These are phyloP conservation scores for Gisinianus flammeolus DNA, from an alignment of 2,888 invertebrate species.

Conservation along the genomic window DNA sequence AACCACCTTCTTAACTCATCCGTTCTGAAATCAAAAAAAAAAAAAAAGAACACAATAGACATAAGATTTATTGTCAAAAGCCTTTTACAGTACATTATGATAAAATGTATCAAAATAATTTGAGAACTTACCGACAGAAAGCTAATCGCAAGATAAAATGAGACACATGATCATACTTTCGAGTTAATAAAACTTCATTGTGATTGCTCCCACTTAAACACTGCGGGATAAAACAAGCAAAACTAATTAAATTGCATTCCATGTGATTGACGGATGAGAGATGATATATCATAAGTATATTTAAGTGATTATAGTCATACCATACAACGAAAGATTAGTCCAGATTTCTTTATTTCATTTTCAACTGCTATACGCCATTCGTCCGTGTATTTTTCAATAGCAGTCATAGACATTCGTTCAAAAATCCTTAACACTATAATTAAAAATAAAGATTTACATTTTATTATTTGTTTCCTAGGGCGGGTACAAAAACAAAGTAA, in stretches of 20 bases:
- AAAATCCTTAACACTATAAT: slow-evolving; percentile 73
- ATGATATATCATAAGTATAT: not conserved
- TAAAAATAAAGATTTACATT: slow-evolving; percentile 21
- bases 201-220: not conserved
- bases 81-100: slow-evolving; percentile 1
- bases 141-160: slow-evolving; percentile 92
- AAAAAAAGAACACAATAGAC: slow-evolving; percentile 31
- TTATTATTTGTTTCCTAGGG: not conserved
- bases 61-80: not conserved
- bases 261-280: no score
- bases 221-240: no score
- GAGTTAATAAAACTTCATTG: slow-evolving; percentile 13
- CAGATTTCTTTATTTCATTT: slow-evolving; percentile 70
- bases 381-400: slow-evolving; percentile 58
- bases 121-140: slow-evolving; percentile 72
- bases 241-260: no score
- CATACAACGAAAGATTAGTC: slow-evolving; percentile 56
- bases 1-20: slow-evolving; percentile 90
- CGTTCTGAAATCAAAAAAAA: slow-evolving; percentile 61
- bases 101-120: slow-evolving; percentile 23
- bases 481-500: no score
- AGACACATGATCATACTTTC: slow-evolving; percentile 77
- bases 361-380: slow-evolving; percentile 64
- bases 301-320: not conserved
- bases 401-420: slow-evolving; percentile 71